A percentile compares a stretch with the other conserved stretches of the same genome.
Conservation (phyloP, 2,888 invertebrate species). For the Mythimna vitellina region DNA sequence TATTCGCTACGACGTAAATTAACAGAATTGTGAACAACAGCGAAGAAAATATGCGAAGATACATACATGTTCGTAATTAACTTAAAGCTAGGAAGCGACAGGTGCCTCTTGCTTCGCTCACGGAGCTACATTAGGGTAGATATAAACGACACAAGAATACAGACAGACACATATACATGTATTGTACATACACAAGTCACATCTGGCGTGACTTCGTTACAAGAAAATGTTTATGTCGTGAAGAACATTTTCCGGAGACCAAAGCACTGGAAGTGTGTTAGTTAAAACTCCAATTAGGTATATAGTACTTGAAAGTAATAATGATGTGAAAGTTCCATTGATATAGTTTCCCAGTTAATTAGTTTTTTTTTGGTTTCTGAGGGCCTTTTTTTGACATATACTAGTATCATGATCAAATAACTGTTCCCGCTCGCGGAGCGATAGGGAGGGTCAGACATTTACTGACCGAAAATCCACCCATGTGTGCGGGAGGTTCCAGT, state of each 20-base stretch:
- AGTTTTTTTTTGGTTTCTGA: not conserved
- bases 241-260: not conserved
- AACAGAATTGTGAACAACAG: conserved; percentile 35
- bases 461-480: too few species aligned
- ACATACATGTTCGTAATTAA: conserved; percentile 48
- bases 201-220: conserved; percentile 32
- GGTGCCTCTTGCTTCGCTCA: conserved; percentile 24
- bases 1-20: conserved; percentile 6
- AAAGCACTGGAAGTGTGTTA: not conserved
- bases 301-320: not conserved
- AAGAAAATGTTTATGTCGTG: conserved; percentile 25
- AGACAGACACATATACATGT: not conserved
- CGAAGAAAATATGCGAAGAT: conserved; percentile 39
- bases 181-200: conserved; percentile 15
- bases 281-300: conserved; percentile 1
- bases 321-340: not conserved
- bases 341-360: not conserved
- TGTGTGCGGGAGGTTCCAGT: too few species aligned
- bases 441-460: too few species aligned
- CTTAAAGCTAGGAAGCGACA: conserved; percentile 39
- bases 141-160: conserved; percentile 26
- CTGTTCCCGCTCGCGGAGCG: too few species aligned
- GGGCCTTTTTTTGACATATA: too few species aligned
- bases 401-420: too few species aligned
- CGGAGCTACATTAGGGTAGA: conserved; percentile 19